Conservation (phyloP, 2,888 invertebrate species). For the Anaspis maculata region DNA sequence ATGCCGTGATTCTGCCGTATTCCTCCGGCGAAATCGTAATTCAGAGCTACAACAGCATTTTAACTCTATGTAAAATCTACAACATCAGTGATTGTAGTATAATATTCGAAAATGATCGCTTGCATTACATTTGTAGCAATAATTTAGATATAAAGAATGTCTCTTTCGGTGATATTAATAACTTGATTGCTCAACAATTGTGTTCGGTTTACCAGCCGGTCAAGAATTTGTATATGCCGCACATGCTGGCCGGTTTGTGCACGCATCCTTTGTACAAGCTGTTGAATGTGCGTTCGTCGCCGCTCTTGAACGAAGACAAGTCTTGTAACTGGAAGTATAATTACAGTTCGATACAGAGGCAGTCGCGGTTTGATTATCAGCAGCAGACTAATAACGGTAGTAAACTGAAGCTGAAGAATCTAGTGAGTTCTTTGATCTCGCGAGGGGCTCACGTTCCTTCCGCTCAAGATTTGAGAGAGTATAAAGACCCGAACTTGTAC, state of each 20-base stretch:
- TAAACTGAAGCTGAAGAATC: conserved; percentile 18
- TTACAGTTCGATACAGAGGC: conserved; percentile 15
- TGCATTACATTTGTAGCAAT: conserved; percentile 39
- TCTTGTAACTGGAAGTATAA: conserved; percentile 35
- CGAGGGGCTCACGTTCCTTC: conserved; percentile 29
- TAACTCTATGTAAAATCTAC: conserved; percentile 43
- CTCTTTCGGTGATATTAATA: conserved; percentile 42
- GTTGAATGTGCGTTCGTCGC: conserved; percentile 40
- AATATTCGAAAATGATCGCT: conserved; percentile 45
- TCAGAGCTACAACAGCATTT: conserved; percentile 46
- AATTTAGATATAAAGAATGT: conserved; percentile 23
- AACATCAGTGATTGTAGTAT: conserved; percentile 39
- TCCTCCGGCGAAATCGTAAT: conserved; percentile 45
- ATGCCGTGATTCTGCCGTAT: conserved; percentile 43
- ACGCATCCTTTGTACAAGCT: conserved; percentile 45
- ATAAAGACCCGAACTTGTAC: conserved; percentile 32
- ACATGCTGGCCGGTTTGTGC: conserved; percentile 37
- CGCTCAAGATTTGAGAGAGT: conserved; percentile 29
- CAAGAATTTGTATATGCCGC: conserved; percentile 23
- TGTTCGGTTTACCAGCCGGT: conserved; percentile 43
- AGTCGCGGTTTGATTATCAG: conserved; percentile 19
- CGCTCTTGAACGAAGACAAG: conserved; percentile 31
- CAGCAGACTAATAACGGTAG: conserved; percentile 12
- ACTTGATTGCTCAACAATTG: conserved; percentile 43
- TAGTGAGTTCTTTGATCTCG: conserved; percentile 41